Conservation (phyloP, 2,888 invertebrate genomes). For the Autographa pulchrina region DNA sequence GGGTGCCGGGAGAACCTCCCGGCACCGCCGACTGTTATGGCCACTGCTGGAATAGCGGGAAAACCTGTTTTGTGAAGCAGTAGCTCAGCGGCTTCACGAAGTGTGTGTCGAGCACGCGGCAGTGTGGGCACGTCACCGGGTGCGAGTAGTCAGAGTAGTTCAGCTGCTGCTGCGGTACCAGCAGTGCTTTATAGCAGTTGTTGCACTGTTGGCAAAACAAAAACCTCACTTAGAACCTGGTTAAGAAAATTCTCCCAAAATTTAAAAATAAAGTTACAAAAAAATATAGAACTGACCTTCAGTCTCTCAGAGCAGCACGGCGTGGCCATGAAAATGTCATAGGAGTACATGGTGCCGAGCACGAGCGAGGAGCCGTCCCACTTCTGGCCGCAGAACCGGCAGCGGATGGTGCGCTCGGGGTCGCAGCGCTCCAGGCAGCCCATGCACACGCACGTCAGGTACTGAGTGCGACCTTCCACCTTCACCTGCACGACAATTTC, state of each 20-base stretch:
- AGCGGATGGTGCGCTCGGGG: conserved; percentile 93
- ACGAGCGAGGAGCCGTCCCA: conserved; percentile 98
- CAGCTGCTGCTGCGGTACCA: conserved; percentile 95
- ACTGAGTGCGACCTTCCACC: conserved; percentile 96
- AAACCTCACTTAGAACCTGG: neutral
- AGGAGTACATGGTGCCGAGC: conserved; percentile 99
- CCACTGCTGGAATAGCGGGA: conserved; percentile 93
- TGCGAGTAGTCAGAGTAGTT: conserved; percentile 99
- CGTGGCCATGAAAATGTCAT: conserved; percentile 99
- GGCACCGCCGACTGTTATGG: conserved; percentile 96
- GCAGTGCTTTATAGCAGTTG: conserved; percentile 96
- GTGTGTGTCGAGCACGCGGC: conserved; percentile 97
- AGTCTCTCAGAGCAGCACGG: conserved; percentile 98
- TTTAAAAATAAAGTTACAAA: neutral
- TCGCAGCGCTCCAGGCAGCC: conserved; percentile 96
- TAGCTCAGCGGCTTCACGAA: conserved; percentile 97
- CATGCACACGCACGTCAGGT: conserved; percentile 98
- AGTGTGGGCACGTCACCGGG: conserved; percentile 97
- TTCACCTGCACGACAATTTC: conserved; percentile 91
- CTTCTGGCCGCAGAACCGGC: conserved; percentile 95
- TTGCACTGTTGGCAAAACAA: conserved; percentile 93
- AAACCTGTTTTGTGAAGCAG: conserved; percentile 94
- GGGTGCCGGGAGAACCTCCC: conserved; percentile 89
- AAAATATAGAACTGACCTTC: conserved; percentile 90
- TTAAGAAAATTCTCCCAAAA: neutral